These are phyloP conservation scores for Urosaurus nigricauda DNA, from an alignment of 2,797 vertebrate genomes.

Conservation along the genomic window DNA sequence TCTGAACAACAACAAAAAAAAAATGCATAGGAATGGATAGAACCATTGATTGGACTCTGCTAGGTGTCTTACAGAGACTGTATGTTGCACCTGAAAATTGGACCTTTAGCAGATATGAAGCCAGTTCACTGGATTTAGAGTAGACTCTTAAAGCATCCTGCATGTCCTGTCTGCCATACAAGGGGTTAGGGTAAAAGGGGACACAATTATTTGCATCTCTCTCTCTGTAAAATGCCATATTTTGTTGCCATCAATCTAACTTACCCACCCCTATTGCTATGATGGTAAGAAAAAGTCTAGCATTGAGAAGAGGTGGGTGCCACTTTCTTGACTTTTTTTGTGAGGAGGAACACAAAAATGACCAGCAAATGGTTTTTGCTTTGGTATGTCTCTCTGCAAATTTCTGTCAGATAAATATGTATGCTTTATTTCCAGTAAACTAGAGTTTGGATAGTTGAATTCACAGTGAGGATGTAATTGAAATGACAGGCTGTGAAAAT, in stretches of 20 bases:
- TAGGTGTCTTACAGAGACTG: too few species aligned
- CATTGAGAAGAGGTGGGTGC: background rate
- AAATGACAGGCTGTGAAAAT: conserved; percentile 12
- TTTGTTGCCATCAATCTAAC: background rate
- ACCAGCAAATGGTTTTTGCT: background rate
- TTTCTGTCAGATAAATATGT: background rate
- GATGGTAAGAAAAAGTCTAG: too few species aligned
- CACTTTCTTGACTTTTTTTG: background rate
- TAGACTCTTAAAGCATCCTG: background rate
- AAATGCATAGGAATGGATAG: too few species aligned
- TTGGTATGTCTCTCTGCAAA: background rate
- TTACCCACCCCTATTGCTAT: background rate
- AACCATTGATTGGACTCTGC: background rate
- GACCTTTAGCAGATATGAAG: background rate
- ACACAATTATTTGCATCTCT: background rate
- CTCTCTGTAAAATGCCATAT: background rate
- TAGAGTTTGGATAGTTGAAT: background rate
- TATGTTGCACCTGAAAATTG: background rate
- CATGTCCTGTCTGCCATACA: background rate
- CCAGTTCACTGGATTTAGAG: background rate
- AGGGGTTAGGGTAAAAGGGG: background rate
- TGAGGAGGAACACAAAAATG: background rate
- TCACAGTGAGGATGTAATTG: background rate
- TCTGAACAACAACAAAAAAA: background rate
- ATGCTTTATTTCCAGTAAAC: too few species aligned